phyloP scores from a whole-genome alignment of 2,797 vertebrate genomes.

The Coracias cyanogaster region DNA sequence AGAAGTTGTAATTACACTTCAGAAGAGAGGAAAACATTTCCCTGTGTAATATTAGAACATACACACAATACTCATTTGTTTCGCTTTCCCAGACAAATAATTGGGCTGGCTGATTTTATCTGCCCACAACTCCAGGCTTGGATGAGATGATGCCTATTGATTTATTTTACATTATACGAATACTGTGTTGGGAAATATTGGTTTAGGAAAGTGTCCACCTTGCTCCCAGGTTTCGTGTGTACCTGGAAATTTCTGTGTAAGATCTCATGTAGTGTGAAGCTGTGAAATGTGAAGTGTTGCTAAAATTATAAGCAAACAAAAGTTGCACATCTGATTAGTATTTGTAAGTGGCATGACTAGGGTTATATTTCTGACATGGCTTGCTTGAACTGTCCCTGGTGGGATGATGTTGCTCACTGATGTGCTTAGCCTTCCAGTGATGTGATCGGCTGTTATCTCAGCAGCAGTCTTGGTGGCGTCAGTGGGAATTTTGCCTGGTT shows the following conservation, averaged over 20 bases:
- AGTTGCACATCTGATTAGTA: background rate
- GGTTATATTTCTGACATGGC: background rate
- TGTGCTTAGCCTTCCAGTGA: background rate
- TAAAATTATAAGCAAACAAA: background rate
- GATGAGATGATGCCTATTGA: background rate
- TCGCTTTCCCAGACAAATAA: background rate
- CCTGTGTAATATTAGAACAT: background rate
- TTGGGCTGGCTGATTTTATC: background rate
- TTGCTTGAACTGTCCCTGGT: background rate
- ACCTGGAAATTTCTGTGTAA: background rate
- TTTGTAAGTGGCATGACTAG: background rate
- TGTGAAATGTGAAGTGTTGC: background rate
- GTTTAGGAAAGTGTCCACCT: background rate
- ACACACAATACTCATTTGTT: background rate
- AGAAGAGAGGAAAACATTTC: background rate
- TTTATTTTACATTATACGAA: background rate
- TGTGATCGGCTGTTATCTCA: constrained; percentile 10
- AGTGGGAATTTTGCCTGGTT: constrained; percentile 28
- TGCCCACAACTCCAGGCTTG: background rate
- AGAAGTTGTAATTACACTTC: background rate
- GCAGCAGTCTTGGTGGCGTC: constrained; percentile 22
- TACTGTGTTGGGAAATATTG: background rate
- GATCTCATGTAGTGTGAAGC: background rate
- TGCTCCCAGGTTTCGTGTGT: background rate
- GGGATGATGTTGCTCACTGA: background rate